These are phyloP conservation scores for Podilymbus podiceps DNA, from an alignment of 2,113 vertebrate genomes.

Conservation along the genomic window DNA sequence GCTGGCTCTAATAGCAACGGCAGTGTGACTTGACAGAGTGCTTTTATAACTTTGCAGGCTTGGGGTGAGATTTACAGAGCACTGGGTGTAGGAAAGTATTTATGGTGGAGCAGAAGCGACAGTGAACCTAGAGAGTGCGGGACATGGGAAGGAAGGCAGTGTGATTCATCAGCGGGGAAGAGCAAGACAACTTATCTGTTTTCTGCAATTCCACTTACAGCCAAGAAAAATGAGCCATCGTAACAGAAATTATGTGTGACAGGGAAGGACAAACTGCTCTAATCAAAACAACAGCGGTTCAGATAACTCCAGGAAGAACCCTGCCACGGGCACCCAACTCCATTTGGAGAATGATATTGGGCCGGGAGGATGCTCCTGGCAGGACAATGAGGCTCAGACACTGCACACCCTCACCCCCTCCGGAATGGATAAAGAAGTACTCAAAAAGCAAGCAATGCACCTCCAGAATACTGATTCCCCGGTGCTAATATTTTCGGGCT, in stretches of 20 bases:
- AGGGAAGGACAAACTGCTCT: conserved; percentile 67
- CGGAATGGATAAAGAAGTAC: not conserved
- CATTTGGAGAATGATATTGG: not conserved
- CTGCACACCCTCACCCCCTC: not conserved
- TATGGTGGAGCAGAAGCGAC: not conserved
- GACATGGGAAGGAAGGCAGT: not conserved
- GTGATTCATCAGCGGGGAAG: conserved; percentile 27
- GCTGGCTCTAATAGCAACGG: not conserved
- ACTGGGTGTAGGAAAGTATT: fast-evolving
- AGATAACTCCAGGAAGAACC: conserved; percentile 21
- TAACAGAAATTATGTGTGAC: conserved; percentile 62
- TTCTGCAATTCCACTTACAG: conserved; percentile 51
- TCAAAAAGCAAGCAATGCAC: not conserved
- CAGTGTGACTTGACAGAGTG: not conserved
- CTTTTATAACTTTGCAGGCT: not conserved
- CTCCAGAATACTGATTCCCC: conserved; percentile 16
- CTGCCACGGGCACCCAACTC: not conserved
- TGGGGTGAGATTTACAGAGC: not conserved
- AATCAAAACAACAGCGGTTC: conserved; percentile 21
- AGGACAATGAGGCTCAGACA: not conserved
- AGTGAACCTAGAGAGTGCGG: not conserved
- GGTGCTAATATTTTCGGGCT: not conserved
- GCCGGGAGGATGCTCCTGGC: not conserved
- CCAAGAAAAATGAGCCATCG: conserved; percentile 66
- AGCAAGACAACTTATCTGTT: conserved; percentile 41